phyloP scores from a whole-genome alignment of 2,113 vertebrate species.

The Cheirogaleus medius region DNA sequence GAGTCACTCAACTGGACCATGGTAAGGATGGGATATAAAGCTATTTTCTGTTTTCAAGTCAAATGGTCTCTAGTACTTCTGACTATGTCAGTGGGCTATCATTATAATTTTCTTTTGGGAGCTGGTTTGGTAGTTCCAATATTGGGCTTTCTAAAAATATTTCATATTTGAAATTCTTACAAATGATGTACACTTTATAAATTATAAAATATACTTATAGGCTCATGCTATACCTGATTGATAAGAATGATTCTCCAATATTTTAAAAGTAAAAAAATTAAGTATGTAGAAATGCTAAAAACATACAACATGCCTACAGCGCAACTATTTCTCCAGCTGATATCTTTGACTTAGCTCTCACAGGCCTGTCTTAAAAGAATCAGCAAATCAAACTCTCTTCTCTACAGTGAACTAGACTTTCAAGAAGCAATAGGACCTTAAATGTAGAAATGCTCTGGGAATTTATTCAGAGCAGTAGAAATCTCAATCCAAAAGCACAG shows the following conservation, averaged over 20 bases:
- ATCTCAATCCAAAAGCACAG: constrained; percentile 64
- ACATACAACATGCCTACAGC: background rate
- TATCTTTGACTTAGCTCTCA: constrained; percentile 34
- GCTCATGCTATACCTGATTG: background rate
- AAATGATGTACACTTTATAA: background rate
- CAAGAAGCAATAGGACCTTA: constrained; percentile 43
- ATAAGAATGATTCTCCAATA: constrained; percentile 28
- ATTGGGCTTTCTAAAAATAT: background rate
- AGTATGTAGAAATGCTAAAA: constrained; percentile 32
- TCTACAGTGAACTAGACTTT: constrained; percentile 41
- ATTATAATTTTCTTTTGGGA: constrained; percentile 14
- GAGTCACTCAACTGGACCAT: background rate
- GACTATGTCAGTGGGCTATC: background rate
- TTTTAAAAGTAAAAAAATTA: constrained; percentile 42
- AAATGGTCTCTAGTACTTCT: background rate
- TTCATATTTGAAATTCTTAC: background rate
- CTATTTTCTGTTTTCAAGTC: background rate
- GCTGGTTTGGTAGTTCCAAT: background rate
- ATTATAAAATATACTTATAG: constrained; percentile 40
- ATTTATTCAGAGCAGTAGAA: constrained; percentile 62
- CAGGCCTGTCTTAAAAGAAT: constrained; percentile 29
- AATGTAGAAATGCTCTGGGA: constrained; percentile 56
- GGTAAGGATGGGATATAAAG: background rate
- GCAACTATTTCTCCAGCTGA: constrained; percentile 25
- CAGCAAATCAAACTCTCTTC: constrained; percentile 49